Base-by-base conservation (phyloP, 2,113 vertebrate species). In the Centropristis striata region DNA sequence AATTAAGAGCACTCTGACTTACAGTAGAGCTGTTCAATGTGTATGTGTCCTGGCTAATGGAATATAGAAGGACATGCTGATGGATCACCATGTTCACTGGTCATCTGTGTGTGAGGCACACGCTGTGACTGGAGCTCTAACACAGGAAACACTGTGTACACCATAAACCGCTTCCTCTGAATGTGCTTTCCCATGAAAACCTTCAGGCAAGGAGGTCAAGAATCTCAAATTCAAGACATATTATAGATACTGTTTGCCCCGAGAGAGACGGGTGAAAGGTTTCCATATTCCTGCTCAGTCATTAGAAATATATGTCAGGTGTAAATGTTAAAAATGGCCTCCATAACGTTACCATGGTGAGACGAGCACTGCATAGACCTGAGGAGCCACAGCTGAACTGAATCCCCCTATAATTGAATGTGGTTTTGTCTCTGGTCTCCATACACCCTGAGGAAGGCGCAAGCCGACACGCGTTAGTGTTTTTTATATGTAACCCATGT, bases 11-110 rank as follows among this genome's bases (percentile, higher is more conserved):
- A 50, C 61, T 81, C 55, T 64, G 61, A 73, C 32, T 44, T 28
- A 27, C 25, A 71, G 59, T 9, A 18, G 8, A 20, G 21, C 11
- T 66, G 25, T 72, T 79, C 50, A 70, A 32, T 37, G 41, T 37
- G 57, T 54, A 27, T 61, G 59, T 66, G 41, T 72, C 14, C 27
- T 66, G 16, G 18, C 12, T 90, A 81, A 81, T 77, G 79, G 60
- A 75, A 23, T 42, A 47, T 15, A 63, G 12, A 27, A n/a, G 28
- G 63, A 60, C 70, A 68, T 58, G 32, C 42, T 67, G 23, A 79
- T 32, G 61, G 66, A 79, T 20, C 57, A 18, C 12, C 0, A 3
- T 66, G 37, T 25, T 5, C 25, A 32, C 8, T 8, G 20, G 32
- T 50, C 21, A 59, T 71, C 73, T 25, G 58, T 64, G 57, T 63